Conservation (phyloP, 2,888 invertebrate species). For the Embidobia sp. region DNA sequence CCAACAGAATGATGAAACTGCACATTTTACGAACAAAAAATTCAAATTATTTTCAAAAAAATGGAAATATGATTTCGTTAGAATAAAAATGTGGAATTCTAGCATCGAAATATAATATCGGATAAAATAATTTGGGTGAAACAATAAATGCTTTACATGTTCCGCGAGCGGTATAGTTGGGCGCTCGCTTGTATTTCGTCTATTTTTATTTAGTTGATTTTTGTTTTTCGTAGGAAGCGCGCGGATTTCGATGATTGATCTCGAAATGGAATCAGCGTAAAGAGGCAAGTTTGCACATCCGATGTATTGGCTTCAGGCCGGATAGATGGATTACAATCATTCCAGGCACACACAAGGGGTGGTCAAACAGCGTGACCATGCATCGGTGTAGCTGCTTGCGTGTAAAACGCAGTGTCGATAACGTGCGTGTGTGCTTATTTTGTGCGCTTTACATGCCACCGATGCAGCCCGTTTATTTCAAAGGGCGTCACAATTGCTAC, state of each 20-base stretch:
- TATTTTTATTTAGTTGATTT: constrained; percentile 32
- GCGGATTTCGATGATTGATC: constrained; percentile 57
- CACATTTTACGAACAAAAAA: too few species aligned
- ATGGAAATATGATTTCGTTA: too few species aligned
- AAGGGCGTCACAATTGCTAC: constrained; percentile 54
- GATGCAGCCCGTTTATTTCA: constrained; percentile 49
- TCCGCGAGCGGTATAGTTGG: background rate
- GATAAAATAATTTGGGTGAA: constrained; percentile 7
- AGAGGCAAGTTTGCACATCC: constrained; percentile 70
- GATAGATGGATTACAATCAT: constrained; percentile 82
- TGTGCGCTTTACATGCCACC: constrained; percentile 50
- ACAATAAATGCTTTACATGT: constrained; percentile 19
- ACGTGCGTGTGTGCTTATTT: constrained; percentile 56
- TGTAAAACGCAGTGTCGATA: constrained; percentile 63
- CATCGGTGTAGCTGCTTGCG: constrained; percentile 53
- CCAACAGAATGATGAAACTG: too few species aligned
- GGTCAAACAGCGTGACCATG: constrained; percentile 81
- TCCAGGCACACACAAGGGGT: constrained; percentile 78
- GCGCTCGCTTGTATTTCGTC: constrained; percentile 9
- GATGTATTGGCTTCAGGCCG: constrained; percentile 78
- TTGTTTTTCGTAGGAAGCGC: constrained; percentile 31
- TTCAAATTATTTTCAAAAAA: too few species aligned
- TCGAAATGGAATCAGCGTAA: constrained; percentile 65
- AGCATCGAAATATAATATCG: constrained; percentile 4
- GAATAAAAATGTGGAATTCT: too few species aligned